Conservation (phyloP, 2,113 vertebrate species). For the Myrmecophaga tridactyla region DNA sequence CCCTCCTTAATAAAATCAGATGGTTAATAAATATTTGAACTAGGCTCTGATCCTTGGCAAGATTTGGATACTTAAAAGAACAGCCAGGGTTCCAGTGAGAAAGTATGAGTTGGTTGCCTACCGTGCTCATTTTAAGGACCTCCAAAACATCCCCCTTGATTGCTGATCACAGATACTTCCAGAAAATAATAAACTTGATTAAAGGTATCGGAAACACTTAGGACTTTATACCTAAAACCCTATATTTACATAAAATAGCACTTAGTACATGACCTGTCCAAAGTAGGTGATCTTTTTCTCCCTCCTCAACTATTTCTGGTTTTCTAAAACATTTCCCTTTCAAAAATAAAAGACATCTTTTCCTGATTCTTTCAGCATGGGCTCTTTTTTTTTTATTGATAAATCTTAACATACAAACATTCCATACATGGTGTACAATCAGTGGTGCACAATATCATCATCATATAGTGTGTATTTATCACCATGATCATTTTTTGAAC, state of each 20-base stretch:
- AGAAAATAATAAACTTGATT: constrained; percentile 44
- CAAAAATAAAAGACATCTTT: neutral
- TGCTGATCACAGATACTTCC: neutral
- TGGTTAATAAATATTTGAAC: constrained; percentile 25
- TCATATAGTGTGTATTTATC: no score
- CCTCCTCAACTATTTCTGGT: neutral
- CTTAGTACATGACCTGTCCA: neutral
- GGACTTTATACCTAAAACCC: neutral
- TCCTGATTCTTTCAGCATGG: neutral
- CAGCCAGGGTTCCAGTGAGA: neutral
- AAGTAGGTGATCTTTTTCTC: neutral
- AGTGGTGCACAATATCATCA: no score
- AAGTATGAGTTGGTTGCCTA: neutral
- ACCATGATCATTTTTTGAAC: no score
- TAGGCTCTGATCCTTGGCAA: neutral
- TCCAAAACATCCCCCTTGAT: constrained; percentile 13
- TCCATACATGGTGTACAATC: no score
- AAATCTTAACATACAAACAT: no score
- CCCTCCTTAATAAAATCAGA: neutral
- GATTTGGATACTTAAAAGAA: neutral
- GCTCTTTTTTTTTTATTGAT: no score
- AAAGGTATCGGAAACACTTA: constrained; percentile 27
- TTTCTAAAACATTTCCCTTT: constrained; percentile 24
- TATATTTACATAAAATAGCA: constrained; percentile 41
- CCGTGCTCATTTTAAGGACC: neutral